These are phyloP conservation scores for Entomyzon cyanotis DNA, from an alignment of 2,113 vertebrate species.

Conservation along the genomic window DNA sequence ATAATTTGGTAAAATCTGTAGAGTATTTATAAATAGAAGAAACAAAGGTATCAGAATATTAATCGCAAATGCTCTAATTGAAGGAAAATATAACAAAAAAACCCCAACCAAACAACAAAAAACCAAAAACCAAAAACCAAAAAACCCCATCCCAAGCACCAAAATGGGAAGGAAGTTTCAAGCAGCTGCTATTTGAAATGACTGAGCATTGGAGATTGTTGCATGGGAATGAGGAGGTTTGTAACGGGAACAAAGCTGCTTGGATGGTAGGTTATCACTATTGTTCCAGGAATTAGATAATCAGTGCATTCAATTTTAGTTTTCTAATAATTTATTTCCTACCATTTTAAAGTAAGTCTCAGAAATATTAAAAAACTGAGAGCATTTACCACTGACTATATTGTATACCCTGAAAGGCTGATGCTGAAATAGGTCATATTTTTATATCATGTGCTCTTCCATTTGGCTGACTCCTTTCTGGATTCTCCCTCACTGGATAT, in stretches of 20 bases:
- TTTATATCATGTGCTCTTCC: neutral
- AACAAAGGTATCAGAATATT: neutral
- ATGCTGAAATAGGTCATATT: neutral
- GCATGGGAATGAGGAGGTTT: neutral
- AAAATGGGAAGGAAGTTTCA: neutral
- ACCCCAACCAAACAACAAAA: too few species aligned
- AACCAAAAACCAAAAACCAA: too few species aligned
- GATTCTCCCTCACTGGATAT: neutral
- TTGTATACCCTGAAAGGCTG: neutral
- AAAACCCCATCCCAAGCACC: accelerated
- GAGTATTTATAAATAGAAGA: neutral
- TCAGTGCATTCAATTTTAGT: neutral
- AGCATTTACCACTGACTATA: neutral
- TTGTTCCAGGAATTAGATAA: neutral
- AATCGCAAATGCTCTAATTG: neutral
- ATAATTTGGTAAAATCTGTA: neutral
- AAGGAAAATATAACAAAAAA: neutral
- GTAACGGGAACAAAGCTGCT: neutral
- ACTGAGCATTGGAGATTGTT: neutral
- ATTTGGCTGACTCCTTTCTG: neutral
- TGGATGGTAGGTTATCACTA: neutral
- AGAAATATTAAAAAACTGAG: neutral
- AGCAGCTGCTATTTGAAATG: neutral
- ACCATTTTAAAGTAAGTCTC: neutral
- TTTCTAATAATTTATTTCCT: neutral